A percentile compares a stretch with the other conserved stretches of the same genome.
Conservation (phyloP, 2,113 vertebrate genomes). For the Osmerus mordax region DNA sequence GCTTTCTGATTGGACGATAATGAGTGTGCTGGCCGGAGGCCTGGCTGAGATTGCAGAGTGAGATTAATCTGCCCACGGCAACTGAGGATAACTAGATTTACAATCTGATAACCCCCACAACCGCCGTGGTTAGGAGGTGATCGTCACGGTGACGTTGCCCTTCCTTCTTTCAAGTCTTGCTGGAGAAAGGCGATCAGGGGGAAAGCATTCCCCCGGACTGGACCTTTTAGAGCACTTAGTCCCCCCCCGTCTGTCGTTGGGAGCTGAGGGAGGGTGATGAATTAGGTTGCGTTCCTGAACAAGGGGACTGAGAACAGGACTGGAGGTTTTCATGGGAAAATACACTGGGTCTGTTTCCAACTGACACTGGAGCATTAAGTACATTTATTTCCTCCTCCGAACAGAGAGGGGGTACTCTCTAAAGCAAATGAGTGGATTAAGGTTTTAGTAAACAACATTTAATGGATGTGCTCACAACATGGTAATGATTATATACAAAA, state of each 20-base stretch:
- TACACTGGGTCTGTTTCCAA: too few species aligned
- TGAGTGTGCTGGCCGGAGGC: not conserved
- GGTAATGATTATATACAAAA: not conserved
- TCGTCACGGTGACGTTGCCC: slow-evolving; percentile 5
- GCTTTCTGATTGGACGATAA: not conserved
- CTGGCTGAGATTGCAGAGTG: not conserved
- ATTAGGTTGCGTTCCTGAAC: slow-evolving; percentile 3
- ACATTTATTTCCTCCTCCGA: too few species aligned
- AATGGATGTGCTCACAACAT: not conserved
- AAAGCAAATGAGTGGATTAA: too few species aligned
- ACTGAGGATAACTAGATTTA: not conserved
- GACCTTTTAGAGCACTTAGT: too few species aligned
- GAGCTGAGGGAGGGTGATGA: slow-evolving; percentile 2
- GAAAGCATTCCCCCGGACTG: slow-evolving; percentile 11
- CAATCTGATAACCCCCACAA: slow-evolving; percentile 3
- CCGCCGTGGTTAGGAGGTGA: not conserved
- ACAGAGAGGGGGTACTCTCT: too few species aligned
- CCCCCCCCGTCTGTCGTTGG: too few species aligned
- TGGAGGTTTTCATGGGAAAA: not conserved
- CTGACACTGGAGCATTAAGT: too few species aligned
- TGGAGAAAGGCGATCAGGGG: slow-evolving; percentile 16
- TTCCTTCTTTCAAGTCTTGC: not conserved
- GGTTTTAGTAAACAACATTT: not conserved
- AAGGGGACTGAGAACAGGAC: not conserved
- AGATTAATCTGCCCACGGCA: not conserved